Percentiles rank a stretch among this genome's conserved stretches.
Evolutionary conservation across 2,888 invertebrate species (phyloP).

Genomic region (Lumbricus terrestris): DNA sequence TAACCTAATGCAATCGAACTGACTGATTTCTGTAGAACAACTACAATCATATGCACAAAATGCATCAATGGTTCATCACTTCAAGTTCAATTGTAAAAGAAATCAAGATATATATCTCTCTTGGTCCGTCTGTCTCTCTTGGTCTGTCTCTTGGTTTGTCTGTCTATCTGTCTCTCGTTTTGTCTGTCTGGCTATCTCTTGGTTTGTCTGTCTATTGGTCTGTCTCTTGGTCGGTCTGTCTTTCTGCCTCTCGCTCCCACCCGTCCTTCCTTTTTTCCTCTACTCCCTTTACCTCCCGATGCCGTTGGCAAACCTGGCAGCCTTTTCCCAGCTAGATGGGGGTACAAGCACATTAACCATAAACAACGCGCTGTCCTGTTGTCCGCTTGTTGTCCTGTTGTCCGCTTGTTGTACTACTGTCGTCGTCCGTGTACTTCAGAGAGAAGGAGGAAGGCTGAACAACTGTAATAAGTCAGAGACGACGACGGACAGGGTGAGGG

Average conservation of each 20-base stretch:
- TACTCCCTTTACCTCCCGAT: not conserved
- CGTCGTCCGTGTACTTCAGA: constrained; percentile 8
- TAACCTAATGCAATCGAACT: not conserved
- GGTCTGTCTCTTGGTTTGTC: not conserved
- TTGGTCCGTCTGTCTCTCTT: not conserved
- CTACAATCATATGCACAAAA: not conserved
- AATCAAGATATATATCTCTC: not conserved
- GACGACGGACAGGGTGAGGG: too few relatives aligned
- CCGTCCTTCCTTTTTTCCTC: too few relatives aligned
- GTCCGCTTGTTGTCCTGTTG: constrained; percentile 1
- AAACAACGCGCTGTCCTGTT: not conserved
- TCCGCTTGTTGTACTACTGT: constrained; percentile 16
- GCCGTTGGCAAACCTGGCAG: not conserved
- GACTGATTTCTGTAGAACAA: not conserved
- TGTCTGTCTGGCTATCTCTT: constrained; percentile 22
- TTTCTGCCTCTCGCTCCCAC: too few relatives aligned
- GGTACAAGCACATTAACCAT: too few relatives aligned
- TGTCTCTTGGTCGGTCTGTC: too few relatives aligned
- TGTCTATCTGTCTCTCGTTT: not conserved
- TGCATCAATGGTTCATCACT: not conserved
- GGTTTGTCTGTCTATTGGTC: too few relatives aligned
- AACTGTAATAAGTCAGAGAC: not conserved
- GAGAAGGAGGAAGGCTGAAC: not conserved
- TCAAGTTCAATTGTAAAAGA: not conserved
- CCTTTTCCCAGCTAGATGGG: not conserved